phyloP scores from a whole-genome alignment of 2,888 invertebrate species.

The Melipona bicolor region DNA sequence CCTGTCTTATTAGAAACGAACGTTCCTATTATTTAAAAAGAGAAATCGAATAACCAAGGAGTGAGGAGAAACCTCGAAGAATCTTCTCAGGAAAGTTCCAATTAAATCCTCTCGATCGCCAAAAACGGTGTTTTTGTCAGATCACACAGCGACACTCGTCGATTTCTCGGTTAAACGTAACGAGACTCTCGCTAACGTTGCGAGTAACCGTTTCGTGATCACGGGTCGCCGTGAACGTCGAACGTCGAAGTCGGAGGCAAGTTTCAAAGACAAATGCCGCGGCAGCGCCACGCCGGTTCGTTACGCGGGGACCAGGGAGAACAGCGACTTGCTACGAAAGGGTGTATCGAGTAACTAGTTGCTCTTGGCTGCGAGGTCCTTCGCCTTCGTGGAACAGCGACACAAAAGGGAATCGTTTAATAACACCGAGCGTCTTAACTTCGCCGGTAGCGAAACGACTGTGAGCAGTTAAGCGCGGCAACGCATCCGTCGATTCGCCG shows the following conservation, averaged over 20 bases:
- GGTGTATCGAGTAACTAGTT: conserved; percentile 39
- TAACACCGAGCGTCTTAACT: conserved; percentile 43
- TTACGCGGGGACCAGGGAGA: background rate
- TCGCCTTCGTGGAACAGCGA: conserved; percentile 20
- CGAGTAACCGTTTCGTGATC: conserved; percentile 39
- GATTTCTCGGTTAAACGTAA: conserved; percentile 14
- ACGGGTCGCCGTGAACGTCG: background rate
- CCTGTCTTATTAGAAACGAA: background rate
- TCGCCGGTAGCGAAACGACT: background rate
- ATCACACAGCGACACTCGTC: background rate
- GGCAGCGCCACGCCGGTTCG: background rate
- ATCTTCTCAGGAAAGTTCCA: background rate
- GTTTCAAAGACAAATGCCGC: conserved; percentile 28
- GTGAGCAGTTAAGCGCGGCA: conserved; percentile 15
- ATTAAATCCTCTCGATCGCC: background rate
- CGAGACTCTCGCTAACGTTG: conserved; percentile 15
- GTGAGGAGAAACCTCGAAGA: background rate
- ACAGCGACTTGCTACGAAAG: background rate
- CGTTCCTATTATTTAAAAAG: background rate
- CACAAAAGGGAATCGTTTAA: conserved; percentile 55
- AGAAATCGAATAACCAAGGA: background rate
- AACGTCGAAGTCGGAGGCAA: background rate
- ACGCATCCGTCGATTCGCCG: conserved; percentile 8
- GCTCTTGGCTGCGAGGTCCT: conserved; percentile 4
- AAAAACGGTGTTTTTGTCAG: background rate